Evolutionary conservation across 2,113 vertebrate genomes (phyloP), one percentile per base, ranked within the genome.

Genomic region (Ranitomeya imitator): DNA sequence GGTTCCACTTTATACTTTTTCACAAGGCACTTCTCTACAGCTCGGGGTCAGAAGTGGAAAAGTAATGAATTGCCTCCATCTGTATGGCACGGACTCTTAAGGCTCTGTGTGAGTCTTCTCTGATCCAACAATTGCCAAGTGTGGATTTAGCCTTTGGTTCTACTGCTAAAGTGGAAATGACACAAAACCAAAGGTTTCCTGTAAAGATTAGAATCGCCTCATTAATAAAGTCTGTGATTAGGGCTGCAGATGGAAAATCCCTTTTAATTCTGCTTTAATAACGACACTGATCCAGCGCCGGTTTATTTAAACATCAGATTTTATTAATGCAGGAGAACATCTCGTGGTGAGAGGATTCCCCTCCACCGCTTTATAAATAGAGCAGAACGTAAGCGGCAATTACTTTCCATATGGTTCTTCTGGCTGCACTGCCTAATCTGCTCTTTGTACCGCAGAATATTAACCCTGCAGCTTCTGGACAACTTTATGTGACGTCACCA

Each of bases 331-430:
- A 54, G 21, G 71, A 19, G 26, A 12, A 79, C 13, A 5, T 79
- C 76, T 79, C 7, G 26, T 55, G 19, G n/a, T 7, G n/a, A 10
- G 10, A 54, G 77, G 77, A 78, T 79, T 79, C 77, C 77, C 54
- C 77, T 79, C 23, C 4, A 57, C 77, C 15, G 52, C 54, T 23
- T 54, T 54, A 79, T 57, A 57, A 79, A 79, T 57, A 57, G 77
- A 55, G 21, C 54, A 51, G 21, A 57, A 57, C 19, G 54, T 15
- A 23, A 55, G 77, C 1, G n/a, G 12, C 51, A 79, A 55, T 79
- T 79, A 15, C 77, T 57, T 26, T 79, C 77, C 51, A 55, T 55
- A 79, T 54, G 77, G 77, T 55, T 55, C 54, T 57, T 57, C 77
- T 26, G 52, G 77, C 52, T n/a, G 77, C n/a, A 23, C 11, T 9